Conservation (phyloP, 92 coral and sea anemone species). For the Zoanthus gigantus region DNA sequence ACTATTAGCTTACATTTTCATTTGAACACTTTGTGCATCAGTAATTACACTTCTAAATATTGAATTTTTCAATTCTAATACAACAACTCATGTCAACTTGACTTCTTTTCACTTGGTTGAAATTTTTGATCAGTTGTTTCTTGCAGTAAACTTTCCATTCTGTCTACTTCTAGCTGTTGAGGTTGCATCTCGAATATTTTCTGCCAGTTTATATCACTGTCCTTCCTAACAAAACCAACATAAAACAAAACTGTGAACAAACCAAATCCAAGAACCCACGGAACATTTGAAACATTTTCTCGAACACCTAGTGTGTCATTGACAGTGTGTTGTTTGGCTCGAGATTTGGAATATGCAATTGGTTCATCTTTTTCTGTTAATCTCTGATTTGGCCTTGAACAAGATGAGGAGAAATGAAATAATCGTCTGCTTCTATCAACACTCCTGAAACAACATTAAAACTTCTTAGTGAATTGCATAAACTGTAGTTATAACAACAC, state of each 20-base stretch:
- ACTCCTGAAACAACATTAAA: neutral
- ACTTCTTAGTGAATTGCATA: neutral
- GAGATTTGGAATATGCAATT: conserved; percentile 84
- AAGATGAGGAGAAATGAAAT: conserved; percentile 2
- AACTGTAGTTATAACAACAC: too few species aligned
- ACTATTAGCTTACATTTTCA: neutral
- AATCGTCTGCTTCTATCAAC: neutral
- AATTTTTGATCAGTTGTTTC: neutral
- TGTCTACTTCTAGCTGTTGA: conserved; percentile 53
- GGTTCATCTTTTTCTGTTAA: conserved; percentile 65
- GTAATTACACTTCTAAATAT: neutral
- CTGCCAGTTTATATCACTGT: conserved; percentile 52
- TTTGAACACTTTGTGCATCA: neutral
- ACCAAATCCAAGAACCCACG: conserved; percentile 68
- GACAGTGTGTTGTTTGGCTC: conserved; percentile 77
- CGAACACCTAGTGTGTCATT: conserved; percentile 68
- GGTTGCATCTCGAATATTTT: conserved; percentile 55
- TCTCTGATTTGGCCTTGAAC: conserved; percentile 8
- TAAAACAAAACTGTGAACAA: conserved; percentile 67
- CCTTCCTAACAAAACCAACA: conserved; percentile 68
- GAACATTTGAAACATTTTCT: conserved; percentile 54
- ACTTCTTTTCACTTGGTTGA: neutral
- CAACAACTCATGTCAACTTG: neutral
- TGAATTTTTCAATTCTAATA: neutral
- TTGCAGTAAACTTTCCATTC: neutral